Conservation (phyloP, 2,113 vertebrate species). For the Silurus meridionalis region DNA sequence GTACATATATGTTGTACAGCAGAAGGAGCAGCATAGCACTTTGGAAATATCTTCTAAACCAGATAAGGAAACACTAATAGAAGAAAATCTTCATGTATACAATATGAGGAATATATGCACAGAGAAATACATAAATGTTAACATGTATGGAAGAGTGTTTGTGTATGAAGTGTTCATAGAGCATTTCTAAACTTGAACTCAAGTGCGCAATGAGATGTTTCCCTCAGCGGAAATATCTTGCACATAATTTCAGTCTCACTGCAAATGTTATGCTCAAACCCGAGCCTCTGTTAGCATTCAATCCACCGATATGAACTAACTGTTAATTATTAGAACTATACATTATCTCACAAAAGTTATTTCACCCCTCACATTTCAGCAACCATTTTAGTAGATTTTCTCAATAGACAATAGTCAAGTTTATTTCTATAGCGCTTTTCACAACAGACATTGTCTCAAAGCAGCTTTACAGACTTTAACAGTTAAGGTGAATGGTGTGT, state of each 20-base stretch:
- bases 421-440: too few species aligned
- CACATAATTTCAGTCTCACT: background rate
- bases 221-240: background rate
- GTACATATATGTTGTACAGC: background rate
- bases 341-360: too few species aligned
- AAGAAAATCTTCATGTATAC: background rate
- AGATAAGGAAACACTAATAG: background rate
- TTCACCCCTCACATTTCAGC: too few species aligned
- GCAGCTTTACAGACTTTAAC: too few species aligned
- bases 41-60: background rate
- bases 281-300: background rate
- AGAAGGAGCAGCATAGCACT: slow-evolving; percentile 23
- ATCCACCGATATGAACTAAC: background rate
- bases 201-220: background rate
- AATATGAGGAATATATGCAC: background rate
- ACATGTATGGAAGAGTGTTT: slow-evolving; percentile 13
- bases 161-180: background rate
- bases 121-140: slow-evolving; percentile 3
- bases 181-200: background rate
- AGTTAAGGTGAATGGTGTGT: too few species aligned
- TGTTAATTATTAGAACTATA: background rate
- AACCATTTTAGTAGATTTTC: too few species aligned
- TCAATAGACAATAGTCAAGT: too few species aligned
- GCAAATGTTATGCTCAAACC: background rate
- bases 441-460: too few species aligned